These are phyloP conservation scores for Pelobates cultripes DNA, from an alignment of 2,797 vertebrate species.

Conservation along the genomic window DNA sequence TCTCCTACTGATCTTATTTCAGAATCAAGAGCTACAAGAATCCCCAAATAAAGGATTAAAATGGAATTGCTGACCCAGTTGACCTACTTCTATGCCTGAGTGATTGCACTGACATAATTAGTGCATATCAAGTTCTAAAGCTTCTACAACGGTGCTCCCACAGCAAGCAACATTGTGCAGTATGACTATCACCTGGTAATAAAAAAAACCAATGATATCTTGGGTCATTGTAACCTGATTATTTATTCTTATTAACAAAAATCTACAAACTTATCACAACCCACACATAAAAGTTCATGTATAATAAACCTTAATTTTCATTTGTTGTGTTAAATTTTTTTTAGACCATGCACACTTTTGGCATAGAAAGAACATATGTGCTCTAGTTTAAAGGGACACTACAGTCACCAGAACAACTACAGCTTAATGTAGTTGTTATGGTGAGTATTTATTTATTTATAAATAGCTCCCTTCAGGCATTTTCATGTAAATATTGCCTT, in stretches of 20 bases:
- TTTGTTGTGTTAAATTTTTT: too few relatives aligned
- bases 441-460: too few relatives aligned
- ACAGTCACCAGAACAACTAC: too few relatives aligned
- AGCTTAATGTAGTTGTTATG: too few relatives aligned
- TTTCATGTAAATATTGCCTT: too few relatives aligned
- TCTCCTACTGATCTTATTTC: constrained; percentile 15
- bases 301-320: too few relatives aligned
- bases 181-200: constrained; percentile 35
- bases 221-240: constrained; percentile 48
- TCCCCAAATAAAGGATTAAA: constrained; percentile 30
- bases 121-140: constrained; percentile 33
- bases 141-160: constrained; percentile 23
- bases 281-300: too few relatives aligned
- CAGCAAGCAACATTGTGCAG: constrained; percentile 32
- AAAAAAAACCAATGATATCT: constrained; percentile 37
- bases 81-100: constrained; percentile 20
- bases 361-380: too few relatives aligned
- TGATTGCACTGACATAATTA: constrained; percentile 19
- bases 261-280: too few relatives aligned
- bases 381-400: too few relatives aligned
- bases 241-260: constrained; percentile 23
- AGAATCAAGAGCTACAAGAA: constrained; percentile 17
- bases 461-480: too few relatives aligned
- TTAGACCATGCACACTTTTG: too few relatives aligned
- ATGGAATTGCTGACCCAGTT: constrained; percentile 39